A percentile compares a stretch with the other conserved stretches of the same genome.
Conservation (phyloP, 2,888 invertebrate genomes). For the Bombylius major region DNA sequence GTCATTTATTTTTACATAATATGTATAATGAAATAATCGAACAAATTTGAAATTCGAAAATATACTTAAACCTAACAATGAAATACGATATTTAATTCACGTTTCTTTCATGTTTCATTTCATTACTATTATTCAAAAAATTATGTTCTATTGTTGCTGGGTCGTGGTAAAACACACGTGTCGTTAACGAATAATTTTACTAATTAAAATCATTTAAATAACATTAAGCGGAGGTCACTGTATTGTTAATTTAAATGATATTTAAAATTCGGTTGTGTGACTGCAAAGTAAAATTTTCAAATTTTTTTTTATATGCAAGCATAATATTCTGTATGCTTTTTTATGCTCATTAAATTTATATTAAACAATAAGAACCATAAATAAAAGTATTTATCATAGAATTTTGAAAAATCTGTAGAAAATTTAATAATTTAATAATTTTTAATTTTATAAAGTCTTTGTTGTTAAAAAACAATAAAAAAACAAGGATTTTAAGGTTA, state of each 20-base stretch:
- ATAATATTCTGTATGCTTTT: too few relatives aligned
- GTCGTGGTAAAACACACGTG: neutral
- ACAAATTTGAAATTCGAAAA: neutral
- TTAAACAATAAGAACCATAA: too few relatives aligned
- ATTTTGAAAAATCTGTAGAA: too few relatives aligned
- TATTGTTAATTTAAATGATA: neutral
- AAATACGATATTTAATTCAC: neutral
- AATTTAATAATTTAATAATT: too few relatives aligned
- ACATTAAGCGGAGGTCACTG: neutral
- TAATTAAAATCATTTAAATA: neutral
- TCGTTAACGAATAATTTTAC: neutral
- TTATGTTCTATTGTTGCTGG: neutral
- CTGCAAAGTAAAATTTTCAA: too few relatives aligned
- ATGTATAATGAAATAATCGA: neutral
- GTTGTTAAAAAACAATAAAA: too few relatives aligned
- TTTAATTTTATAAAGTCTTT: too few relatives aligned
- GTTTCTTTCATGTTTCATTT: neutral
- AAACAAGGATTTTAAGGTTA: too few relatives aligned
- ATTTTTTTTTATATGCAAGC: too few relatives aligned
- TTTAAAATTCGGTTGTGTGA: too few relatives aligned
- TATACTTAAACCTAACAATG: neutral
- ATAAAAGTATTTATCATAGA: too few relatives aligned
- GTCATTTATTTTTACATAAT: neutral
- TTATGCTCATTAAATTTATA: too few relatives aligned
- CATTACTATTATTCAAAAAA: neutral